These are phyloP conservation scores for Drosophila monieri DNA, from an alignment of 2,888 invertebrate genomes.

Conservation along the genomic window DNA sequence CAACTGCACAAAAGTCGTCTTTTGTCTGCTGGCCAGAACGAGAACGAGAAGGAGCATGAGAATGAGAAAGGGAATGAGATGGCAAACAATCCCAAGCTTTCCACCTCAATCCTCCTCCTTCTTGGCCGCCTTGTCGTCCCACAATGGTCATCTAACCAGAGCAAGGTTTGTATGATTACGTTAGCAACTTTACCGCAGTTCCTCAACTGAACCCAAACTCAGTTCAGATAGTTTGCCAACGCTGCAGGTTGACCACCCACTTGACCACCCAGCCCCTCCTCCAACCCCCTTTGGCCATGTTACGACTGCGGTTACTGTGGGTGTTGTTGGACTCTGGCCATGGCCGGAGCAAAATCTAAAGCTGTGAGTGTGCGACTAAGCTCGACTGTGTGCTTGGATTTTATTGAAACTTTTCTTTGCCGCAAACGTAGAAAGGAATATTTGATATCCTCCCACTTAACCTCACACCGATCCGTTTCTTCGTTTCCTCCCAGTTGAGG, in stretches of 20 bases:
- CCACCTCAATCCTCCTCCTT: constrained; percentile 4
- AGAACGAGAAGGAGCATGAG: constrained; percentile 31
- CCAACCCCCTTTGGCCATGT: constrained; percentile 29
- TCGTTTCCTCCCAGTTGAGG: constrained; percentile 1
- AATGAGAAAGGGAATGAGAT: constrained; percentile 15
- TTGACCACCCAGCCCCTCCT: not conserved
- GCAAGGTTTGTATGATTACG: constrained; percentile 76
- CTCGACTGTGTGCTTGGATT: constrained; percentile 64
- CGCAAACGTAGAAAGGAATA: constrained; percentile 67
- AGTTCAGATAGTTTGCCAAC: constrained; percentile 77
- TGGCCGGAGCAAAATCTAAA: constrained; percentile 20
- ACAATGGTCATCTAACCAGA: constrained; percentile 49
- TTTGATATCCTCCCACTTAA: constrained; percentile 61
- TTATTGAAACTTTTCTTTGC: constrained; percentile 79
- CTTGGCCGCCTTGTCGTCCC: constrained; percentile 1
- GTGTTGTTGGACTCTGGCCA: constrained; percentile 67
- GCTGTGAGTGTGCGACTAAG: constrained; percentile 33
- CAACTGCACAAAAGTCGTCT: constrained; percentile 77
- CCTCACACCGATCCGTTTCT: not conserved
- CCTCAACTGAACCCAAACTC: constrained; percentile 73
- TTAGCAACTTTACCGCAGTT: constrained; percentile 78
- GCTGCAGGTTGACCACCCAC: constrained; percentile 46
- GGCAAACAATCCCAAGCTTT: constrained; percentile 14
- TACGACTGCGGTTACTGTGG: constrained; percentile 69
- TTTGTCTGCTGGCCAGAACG: constrained; percentile 61